These are phyloP conservation scores for Tetranychus truncatus DNA, from an alignment of 2,888 invertebrate genomes.

Conservation along the genomic window DNA sequence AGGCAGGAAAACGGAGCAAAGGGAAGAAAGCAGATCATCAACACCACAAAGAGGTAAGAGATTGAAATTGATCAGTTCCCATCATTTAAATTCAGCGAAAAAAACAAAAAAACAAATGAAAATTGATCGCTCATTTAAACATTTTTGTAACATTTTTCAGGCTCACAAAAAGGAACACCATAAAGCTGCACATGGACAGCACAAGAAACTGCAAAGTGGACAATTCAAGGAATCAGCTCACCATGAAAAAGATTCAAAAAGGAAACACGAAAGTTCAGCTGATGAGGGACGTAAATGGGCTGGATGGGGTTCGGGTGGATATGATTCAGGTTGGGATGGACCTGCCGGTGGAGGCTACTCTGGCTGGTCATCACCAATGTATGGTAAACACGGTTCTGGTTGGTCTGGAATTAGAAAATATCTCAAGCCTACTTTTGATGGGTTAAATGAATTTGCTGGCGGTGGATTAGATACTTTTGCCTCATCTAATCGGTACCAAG, in stretches of 20 bases:
- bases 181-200: background rate
- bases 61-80: background rate
- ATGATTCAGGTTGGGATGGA: background rate
- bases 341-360: background rate
- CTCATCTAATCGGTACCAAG: background rate
- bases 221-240: constrained; percentile 3
- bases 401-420: background rate
- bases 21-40: background rate
- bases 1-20: background rate
- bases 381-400: background rate
- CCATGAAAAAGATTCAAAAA: background rate
- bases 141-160: too few species aligned
- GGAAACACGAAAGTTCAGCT: background rate
- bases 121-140: too few species aligned
- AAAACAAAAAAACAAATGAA: too few species aligned
- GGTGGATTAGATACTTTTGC: background rate
- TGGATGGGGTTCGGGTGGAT: background rate
- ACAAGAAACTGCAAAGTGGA: background rate
- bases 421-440: background rate
- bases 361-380: background rate
- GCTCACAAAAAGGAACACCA: constrained; percentile 7
- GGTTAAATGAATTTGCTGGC: background rate
- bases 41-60: constrained; percentile 9
- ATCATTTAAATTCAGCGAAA: background rate
- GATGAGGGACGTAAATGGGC: background rate